Conservation (phyloP, 2,113 vertebrate genomes). For the Apeltes quadracus region DNA sequence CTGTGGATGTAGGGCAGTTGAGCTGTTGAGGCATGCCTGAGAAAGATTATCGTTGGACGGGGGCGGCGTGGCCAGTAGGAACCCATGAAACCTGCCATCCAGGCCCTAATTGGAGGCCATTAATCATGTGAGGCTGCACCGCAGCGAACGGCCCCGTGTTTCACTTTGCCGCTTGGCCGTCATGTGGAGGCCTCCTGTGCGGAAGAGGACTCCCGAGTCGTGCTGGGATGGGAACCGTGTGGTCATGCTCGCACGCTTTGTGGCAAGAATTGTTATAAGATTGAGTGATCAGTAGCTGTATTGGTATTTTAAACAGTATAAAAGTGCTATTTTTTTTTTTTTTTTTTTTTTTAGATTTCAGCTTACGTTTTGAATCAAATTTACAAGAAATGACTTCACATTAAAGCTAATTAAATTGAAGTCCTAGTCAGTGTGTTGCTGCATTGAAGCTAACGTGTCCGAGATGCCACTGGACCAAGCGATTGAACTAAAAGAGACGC, state of each 20-base stretch:
- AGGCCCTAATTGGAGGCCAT: slow-evolving; percentile 81
- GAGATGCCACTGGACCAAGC: not conserved
- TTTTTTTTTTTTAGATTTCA: not conserved
- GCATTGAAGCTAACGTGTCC: not conserved
- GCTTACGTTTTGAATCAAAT: not conserved
- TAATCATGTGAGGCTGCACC: slow-evolving; percentile 79
- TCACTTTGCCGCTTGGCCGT: slow-evolving; percentile 65
- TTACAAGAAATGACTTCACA: not conserved
- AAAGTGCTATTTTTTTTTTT: not conserved
- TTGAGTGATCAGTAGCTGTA: not conserved
- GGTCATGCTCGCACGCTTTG: slow-evolving; percentile 24
- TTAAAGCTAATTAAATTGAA: not conserved
- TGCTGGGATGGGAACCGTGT: slow-evolving; percentile 49
- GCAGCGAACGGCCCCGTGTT: slow-evolving; percentile 78
- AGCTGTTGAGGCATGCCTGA: slow-evolving; percentile 58
- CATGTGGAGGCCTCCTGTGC: slow-evolving; percentile 47
- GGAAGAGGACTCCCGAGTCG: slow-evolving; percentile 27
- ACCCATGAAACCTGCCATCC: slow-evolving; percentile 77
- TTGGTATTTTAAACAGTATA: slow-evolving; percentile 6
- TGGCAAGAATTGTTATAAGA: slow-evolving; percentile 4
- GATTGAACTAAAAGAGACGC: not conserved
- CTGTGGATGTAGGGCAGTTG: slow-evolving; percentile 66
- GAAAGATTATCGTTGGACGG: slow-evolving; percentile 70
- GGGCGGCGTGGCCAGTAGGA: slow-evolving; percentile 61
- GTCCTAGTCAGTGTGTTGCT: not conserved